Evolutionary conservation across 2,797 vertebrate genomes (phyloP).

Genomic region (Paedocypris micromegethes): DNA sequence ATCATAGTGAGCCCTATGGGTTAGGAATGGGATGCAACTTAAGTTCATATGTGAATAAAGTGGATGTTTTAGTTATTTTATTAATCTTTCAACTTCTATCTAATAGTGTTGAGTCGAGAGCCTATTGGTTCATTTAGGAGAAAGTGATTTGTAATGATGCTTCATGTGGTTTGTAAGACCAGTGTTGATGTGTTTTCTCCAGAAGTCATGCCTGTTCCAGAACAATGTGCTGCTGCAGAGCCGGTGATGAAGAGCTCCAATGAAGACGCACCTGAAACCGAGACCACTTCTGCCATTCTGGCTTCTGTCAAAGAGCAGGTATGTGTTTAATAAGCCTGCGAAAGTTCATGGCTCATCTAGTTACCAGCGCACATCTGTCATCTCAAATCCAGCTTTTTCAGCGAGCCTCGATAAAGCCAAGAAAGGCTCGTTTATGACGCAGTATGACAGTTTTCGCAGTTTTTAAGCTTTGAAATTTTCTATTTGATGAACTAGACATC

Average conservation of each 20-base stretch:
- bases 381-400: conserved; percentile 37
- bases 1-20: no score
- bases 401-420: conserved; percentile 34
- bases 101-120: no score
- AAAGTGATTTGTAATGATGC: no score
- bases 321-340: conserved; percentile 43
- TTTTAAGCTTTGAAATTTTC: no score
- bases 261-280: conserved; percentile 86
- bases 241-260: conserved; percentile 87
- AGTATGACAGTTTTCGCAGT: background rate
- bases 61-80: no score
- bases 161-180: background rate
- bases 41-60: no score
- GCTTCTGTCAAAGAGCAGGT: conserved; percentile 99
- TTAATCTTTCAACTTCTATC: no score
- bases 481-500: no score
- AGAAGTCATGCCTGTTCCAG: conserved; percentile 92
- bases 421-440: conserved; percentile 2
- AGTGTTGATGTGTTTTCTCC: conserved; percentile 23
- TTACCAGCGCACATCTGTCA: conserved; percentile 37
- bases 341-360: conserved; percentile 1
- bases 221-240: conserved; percentile 87
- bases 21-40: no score
- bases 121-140: no score
- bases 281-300: conserved; percentile 93